Evolutionary conservation across 2,888 invertebrate genomes (phyloP), one percentile per base, ranked within the genome.

Genomic region (Scaptomyza flava): DNA sequence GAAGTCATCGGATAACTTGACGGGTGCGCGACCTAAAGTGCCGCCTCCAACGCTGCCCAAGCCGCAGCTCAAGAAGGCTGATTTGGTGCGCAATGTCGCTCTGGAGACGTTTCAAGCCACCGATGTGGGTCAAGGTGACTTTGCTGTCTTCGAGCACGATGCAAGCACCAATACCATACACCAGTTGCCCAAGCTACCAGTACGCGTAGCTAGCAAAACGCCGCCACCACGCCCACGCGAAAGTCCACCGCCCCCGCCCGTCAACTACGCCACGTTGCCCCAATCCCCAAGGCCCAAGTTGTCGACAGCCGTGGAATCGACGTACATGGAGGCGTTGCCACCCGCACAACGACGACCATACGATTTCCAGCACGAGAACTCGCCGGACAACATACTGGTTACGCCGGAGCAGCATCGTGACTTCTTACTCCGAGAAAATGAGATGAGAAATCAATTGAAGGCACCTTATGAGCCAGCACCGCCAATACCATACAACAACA

Each of bases 231-330:
- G 92, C 6, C 92, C 92, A 3, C 88, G 86, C 27, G 91, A 91
- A 11, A 89, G 91, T 65, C 92, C 92, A 3, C 92, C 92, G 11
- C 92, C 92, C n/a, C 92, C 92, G 36, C 92, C 92, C 12, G 79
- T 92, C 2, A 91, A 91, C 66, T 90, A 74, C 57, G 74, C 89
- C 34, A 92, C 92, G 3, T 46, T 92, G 67, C 92, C 92, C 17
- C 90, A 81, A 47, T 61, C 67, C 30, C 75, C 83, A 3, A 27
- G 81, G 27, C 47, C 83, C 9, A 64, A 64, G 30, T 7, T 61
- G 3, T 23, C 74, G 42, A 73, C 4, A 31, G 50, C 31, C 59
- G 2, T 83, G 48, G 91, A 91, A 57, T 72, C 89, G 4, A 70
- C 77, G 3, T 90, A 90, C 47, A 76, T 92, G 80, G 92, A 92